phyloP scores from a whole-genome alignment of 35 echinoderm and acorn worm species.

The Heliocidaris tuberculata region DNA sequence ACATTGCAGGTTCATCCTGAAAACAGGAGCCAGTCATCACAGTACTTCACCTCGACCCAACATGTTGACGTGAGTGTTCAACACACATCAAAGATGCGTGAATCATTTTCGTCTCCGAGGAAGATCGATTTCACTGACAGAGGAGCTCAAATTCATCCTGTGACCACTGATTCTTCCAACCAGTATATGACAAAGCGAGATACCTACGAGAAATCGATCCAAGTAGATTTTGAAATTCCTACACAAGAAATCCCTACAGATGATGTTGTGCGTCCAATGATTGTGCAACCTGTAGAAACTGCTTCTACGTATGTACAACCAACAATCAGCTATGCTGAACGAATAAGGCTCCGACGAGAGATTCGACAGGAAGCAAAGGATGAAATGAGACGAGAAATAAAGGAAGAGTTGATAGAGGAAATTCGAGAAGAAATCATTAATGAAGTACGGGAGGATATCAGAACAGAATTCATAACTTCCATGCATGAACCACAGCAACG shows the following conservation, averaged over 20 bases:
- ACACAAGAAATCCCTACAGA: neutral
- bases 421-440: constrained; percentile 47
- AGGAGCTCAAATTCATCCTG: constrained; percentile 4
- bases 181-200: neutral
- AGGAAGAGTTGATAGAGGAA: constrained; percentile 39
- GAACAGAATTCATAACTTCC: constrained; percentile 5
- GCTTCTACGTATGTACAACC: neutral
- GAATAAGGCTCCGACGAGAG: constrained; percentile 33
- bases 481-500: neutral
- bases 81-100: neutral
- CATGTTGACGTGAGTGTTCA: neutral
- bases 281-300: neutral
- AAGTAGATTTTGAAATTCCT: neutral
- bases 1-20: constrained; percentile 38
- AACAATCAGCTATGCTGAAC: neutral
- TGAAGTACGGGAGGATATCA: constrained; percentile 52
- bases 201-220: neutral
- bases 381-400: constrained; percentile 41
- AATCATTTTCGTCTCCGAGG: constrained; percentile 16
- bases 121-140: neutral
- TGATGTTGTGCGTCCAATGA: neutral
- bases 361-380: constrained; percentile 23
- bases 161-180: neutral
- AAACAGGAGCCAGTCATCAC: constrained; percentile 20
- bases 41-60: neutral